Percentiles rank a stretch among this genome's conserved stretches.
phyloP scores from a whole-genome alignment of 1,140 invertebrate species.

The Cotesia glomerata region DNA sequence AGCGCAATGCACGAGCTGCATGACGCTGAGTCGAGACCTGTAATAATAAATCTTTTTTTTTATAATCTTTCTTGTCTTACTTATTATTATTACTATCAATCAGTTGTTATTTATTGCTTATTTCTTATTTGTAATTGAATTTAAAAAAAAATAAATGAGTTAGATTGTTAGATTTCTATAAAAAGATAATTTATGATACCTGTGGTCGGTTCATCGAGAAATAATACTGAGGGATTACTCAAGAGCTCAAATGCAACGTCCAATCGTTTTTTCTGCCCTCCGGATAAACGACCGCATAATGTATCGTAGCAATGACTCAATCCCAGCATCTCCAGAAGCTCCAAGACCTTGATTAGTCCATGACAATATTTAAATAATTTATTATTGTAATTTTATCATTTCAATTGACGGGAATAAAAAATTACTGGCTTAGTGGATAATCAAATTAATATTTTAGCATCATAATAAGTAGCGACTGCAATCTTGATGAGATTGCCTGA shows the following conservation, averaged over 20 bases:
- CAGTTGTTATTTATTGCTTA: background rate
- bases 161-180: background rate
- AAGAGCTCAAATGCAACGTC: slow-evolving; percentile 72
- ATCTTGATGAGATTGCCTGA: no score
- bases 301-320: slow-evolving; percentile 68
- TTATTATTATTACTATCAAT: background rate
- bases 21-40: slow-evolving; percentile 90
- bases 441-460: background rate
- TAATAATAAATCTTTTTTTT: slow-evolving; percentile 41
- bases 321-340: slow-evolving; percentile 70
- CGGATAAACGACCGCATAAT: slow-evolving; percentile 68
- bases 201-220: slow-evolving; percentile 79
- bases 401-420: background rate
- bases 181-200: slow-evolving; percentile 53
- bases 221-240: slow-evolving; percentile 79
- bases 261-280: slow-evolving; percentile 77
- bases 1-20: slow-evolving; percentile 87
- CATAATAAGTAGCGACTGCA: background rate
- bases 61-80: background rate
- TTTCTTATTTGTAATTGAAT: background rate
- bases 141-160: background rate
- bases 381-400: background rate
- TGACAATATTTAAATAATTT: background rate
- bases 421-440: background rate
- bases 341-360: slow-evolving; percentile 53